Percentiles rank a stretch among this genome's conserved stretches.
Conservation (phyloP, 2,888 invertebrate species). For the Cheilosia grossa region DNA sequence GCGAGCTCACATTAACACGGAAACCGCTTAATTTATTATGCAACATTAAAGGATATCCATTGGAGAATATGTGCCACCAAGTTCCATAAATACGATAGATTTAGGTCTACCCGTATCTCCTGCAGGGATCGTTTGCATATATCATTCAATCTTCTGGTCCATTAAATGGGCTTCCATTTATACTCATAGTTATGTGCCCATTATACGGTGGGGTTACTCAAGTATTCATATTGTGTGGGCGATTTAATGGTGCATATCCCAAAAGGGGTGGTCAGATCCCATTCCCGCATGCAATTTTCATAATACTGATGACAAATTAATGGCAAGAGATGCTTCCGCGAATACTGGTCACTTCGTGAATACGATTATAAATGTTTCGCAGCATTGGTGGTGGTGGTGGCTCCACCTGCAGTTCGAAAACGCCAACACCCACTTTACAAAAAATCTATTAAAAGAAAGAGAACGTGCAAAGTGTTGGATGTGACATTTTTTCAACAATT, state of each 20-base stretch:
- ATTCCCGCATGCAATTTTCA: background rate
- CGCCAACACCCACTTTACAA: background rate
- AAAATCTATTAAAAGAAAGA: background rate
- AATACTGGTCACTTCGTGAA: constrained; percentile 48
- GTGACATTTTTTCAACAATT: constrained; percentile 42
- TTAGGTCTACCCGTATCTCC: constrained; percentile 9
- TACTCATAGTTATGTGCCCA: background rate
- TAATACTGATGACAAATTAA: constrained; percentile 46
- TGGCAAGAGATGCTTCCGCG: background rate
- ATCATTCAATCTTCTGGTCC: constrained; percentile 67
- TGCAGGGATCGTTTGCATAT: constrained; percentile 46
- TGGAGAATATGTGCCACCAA: constrained; percentile 1
- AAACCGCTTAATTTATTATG: constrained; percentile 52
- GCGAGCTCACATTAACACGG: constrained; percentile 21
- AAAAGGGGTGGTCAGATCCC: background rate
- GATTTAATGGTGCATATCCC: constrained; percentile 12
- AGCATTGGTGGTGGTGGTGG: background rate
- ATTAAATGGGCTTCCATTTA: constrained; percentile 48
- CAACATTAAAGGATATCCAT: constrained; percentile 39
- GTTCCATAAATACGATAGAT: constrained; percentile 55
- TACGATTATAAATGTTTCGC: constrained; percentile 52
- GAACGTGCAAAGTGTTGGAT: background rate
- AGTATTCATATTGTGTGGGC: constrained; percentile 10
- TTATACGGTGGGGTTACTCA: constrained; percentile 12
- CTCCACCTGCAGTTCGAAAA: constrained; percentile 7